Base-by-base conservation (phyloP, 2,113 vertebrate genomes). In the Elachura formosa region DNA sequence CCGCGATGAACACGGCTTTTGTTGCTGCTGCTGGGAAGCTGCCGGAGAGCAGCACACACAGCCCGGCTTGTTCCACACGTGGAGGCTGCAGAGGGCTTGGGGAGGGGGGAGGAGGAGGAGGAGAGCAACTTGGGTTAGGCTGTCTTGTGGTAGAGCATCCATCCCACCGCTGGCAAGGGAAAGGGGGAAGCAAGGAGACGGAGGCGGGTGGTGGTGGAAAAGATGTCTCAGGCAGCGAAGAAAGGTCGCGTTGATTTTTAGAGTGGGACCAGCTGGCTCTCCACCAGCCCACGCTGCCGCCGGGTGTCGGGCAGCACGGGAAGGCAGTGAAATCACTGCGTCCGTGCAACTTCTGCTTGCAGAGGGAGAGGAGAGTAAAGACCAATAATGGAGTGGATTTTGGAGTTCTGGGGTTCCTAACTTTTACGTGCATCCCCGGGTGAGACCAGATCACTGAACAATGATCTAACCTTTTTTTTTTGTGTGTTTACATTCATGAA, bases 1-100 rank as follows among this genome's bases (percentile, higher is more conserved):
- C 81, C 2, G 73, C 77, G 59, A 97, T 97, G 97, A 98, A 97
- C 96, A 95, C 94, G 5, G 92, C 96, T 97, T 98, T 98, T 98
- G 97, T 97, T 97, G 90, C 94, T 22, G 80, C 81, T 87, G 95
- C 95, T 96, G 94, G 96, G 95, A 97, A 92, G 87, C 83, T 97
- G 97, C 96, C 96, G 93, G 94, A 58, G 87, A 97, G 93, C 62
- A 2, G 95, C 94, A 92, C 96, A 97, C 96, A 97, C 96, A 96
- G 96, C 59, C 91, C 18, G 9, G 95, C 91, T 97, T 97, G 96
- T 97, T 97, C 87, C 93, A 94, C 77, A 77, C 43, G 55, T 84
- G 94, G 91, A 96, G 87, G 22, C 92, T 83, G 81, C 64, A 20
- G 41, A 2, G 19, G 59, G 66, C 66, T 74, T 0, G 23, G 59